These are phyloP conservation scores for Zapus hudsonius DNA, from an alignment of 2,113 vertebrate species.

Conservation along the genomic window DNA sequence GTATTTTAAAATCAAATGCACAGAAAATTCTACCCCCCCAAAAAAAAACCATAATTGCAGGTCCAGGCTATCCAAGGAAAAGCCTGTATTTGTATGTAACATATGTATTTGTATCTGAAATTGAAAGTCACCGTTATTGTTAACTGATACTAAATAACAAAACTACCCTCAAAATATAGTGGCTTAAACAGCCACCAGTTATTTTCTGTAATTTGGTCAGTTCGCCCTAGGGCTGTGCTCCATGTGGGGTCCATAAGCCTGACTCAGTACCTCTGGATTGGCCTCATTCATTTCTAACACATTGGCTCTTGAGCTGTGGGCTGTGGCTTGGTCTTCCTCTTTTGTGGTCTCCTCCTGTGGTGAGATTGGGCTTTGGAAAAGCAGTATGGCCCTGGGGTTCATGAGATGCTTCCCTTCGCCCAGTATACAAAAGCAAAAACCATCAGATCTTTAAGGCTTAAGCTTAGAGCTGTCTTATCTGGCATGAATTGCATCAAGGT, in stretches of 20 bases:
- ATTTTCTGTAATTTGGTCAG: background rate
- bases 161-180: background rate
- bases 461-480: background rate
- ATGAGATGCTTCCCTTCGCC: background rate
- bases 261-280: background rate
- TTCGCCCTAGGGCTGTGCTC: background rate
- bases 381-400: background rate
- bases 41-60: background rate
- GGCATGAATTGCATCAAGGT: background rate
- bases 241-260: background rate
- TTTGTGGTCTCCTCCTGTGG: background rate
- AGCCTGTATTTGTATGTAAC: background rate
- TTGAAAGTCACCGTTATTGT: background rate
- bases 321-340: background rate
- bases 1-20: conserved; percentile 55
- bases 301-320: background rate
- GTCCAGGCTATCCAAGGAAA: background rate
- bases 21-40: conserved; percentile 36
- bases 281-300: background rate
- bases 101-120: conserved; percentile 21
- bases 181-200: background rate
- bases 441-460: background rate
- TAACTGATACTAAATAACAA: conserved; percentile 16
- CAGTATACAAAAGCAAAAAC: background rate
- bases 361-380: background rate